These are phyloP conservation scores for Melospiza georgiana DNA, from an alignment of 2,113 vertebrate genomes.

Conservation along the genomic window DNA sequence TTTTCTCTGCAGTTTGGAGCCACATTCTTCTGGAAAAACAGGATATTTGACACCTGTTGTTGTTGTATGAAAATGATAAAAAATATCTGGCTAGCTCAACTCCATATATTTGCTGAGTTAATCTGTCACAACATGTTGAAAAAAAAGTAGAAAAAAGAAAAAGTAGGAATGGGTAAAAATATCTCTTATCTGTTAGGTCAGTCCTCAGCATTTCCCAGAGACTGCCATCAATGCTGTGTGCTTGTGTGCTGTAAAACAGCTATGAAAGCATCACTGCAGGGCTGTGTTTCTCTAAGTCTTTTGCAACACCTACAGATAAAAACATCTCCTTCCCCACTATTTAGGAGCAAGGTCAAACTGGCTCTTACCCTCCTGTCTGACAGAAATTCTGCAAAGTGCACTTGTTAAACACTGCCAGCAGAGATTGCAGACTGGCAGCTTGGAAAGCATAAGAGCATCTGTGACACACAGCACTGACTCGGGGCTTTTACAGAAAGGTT, in stretches of 20 bases:
- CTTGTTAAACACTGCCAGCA: background rate
- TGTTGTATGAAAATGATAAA: background rate
- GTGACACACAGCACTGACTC: background rate
- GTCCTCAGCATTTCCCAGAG: background rate
- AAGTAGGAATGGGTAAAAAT: background rate
- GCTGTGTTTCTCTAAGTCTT: background rate
- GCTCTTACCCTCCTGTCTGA: background rate
- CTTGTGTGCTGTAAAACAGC: background rate
- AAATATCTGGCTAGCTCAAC: background rate
- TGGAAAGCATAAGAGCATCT: background rate
- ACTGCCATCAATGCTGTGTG: background rate
- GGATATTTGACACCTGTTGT: background rate
- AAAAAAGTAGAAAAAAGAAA: background rate
- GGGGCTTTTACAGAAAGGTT: background rate
- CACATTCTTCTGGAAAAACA: background rate
- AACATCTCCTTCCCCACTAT: background rate
- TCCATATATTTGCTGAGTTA: background rate
- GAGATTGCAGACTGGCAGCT: background rate
- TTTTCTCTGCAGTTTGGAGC: background rate
- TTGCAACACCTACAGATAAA: background rate
- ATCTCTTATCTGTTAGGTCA: background rate
- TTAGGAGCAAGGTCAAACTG: background rate
- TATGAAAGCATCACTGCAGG: background rate
- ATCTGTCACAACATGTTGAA: background rate
- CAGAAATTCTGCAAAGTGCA: background rate